Percentiles rank a stretch among this genome's conserved stretches.
phyloP scores from a whole-genome alignment of 2,888 invertebrate species.

The Punctoribates punctum region DNA sequence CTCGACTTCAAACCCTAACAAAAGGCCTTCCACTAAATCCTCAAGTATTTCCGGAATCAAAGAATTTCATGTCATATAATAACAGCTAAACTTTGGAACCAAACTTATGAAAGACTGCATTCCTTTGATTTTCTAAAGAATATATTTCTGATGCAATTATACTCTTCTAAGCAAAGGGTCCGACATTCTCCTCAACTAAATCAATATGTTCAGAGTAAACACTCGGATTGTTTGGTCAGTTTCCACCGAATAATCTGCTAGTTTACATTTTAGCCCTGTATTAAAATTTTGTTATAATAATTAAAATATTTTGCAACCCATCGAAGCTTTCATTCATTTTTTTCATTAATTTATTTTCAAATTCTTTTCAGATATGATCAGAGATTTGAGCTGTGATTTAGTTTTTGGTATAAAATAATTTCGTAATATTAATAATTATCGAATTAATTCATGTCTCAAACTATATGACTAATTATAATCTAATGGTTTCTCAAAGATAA shows the following conservation, averaged over 20 bases:
- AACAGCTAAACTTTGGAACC: neutral
- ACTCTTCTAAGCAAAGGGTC: neutral
- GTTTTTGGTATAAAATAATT: neutral
- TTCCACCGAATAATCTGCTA: no score
- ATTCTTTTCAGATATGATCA: neutral
- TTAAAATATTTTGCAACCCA: neutral
- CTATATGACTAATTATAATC: neutral
- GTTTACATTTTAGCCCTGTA: no score
- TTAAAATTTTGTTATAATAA: no score
- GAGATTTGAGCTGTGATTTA: no score
- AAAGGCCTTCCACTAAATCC: slow-evolving; percentile 29
- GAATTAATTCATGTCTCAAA: slow-evolving; percentile 1
- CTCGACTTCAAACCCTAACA: slow-evolving; percentile 3
- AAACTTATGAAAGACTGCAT: slow-evolving; percentile 3
- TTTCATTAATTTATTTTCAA: neutral
- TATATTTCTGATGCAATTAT: neutral
- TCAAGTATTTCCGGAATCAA: slow-evolving; percentile 28
- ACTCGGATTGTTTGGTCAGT: no score
- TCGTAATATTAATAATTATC: slow-evolving; percentile 12
- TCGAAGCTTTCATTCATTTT: neutral
- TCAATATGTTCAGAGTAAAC: no score
- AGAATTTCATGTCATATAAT: slow-evolving; percentile 19
- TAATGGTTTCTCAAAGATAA: neutral
- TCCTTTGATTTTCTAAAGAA: slow-evolving; percentile 16
- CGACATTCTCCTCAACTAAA: neutral